phyloP scores from a whole-genome alignment of 2,888 invertebrate species.

The Carcina quercana region DNA sequence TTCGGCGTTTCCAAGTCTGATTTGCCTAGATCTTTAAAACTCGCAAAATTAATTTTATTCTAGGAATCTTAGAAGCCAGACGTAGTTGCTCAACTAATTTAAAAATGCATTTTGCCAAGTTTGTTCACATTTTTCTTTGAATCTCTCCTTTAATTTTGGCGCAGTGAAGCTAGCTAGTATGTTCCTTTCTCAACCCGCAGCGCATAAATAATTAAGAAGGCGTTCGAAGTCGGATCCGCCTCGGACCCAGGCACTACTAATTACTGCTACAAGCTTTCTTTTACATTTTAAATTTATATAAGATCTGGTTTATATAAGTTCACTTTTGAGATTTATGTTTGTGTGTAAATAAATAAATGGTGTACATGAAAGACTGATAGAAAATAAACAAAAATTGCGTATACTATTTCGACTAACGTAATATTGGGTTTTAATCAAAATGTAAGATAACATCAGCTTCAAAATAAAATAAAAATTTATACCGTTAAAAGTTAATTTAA shows the following conservation, averaged over 20 bases:
- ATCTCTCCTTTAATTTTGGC: slow-evolving; percentile 44
- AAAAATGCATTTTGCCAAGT: neutral
- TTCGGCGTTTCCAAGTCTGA: slow-evolving; percentile 32
- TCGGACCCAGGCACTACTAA: slow-evolving; percentile 40
- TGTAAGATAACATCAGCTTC: too few species aligned
- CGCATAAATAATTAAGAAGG: slow-evolving; percentile 61
- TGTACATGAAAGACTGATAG: too few species aligned
- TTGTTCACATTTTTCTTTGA: slow-evolving; percentile 16
- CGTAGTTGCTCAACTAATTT: too few species aligned
- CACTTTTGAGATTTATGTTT: too few species aligned
- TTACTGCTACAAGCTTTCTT: slow-evolving; percentile 39
- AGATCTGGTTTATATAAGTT: too few species aligned
- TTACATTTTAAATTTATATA: slow-evolving; percentile 4
- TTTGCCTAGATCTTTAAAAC: slow-evolving; percentile 39
- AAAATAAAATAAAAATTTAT: too few species aligned
- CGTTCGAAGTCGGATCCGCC: slow-evolving; percentile 48
- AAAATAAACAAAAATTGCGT: too few species aligned
- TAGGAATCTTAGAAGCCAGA: too few species aligned
- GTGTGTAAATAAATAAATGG: too few species aligned
- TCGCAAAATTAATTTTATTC: slow-evolving; percentile 38
- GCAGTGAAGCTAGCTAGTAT: slow-evolving; percentile 34
- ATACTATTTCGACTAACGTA: too few species aligned
- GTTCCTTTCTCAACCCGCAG: slow-evolving; percentile 57
- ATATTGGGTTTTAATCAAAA: too few species aligned
- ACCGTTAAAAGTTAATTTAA: too few species aligned